Evolutionary conservation across 2,888 invertebrate species (phyloP), one percentile per base, ranked within the genome.

Genomic region (Callimorpha dominula): DNA sequence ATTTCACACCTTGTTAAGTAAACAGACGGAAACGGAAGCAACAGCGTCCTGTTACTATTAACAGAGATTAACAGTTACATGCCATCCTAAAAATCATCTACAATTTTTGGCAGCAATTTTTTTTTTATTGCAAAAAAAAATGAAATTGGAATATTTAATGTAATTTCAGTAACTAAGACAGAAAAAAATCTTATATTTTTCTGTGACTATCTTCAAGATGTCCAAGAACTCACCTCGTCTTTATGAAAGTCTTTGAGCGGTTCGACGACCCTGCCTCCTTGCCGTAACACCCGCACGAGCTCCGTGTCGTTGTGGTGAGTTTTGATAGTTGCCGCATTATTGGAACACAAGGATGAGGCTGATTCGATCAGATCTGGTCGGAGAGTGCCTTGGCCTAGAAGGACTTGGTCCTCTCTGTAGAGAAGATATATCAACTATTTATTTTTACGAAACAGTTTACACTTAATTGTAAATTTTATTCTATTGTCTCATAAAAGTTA

Each of bases 281-380:
- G 96, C 62, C 97, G 93, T 83, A 97, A 91, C 85, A 97, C 96
- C 74, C 99, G 96, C 73, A 99, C 99, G 73, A 99, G 96, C 90
- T 99, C 99, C 15, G 99, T 99, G 94, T 99, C 99, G 93, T 99
- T 99, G 96, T 99, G 99, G 94, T 99, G 99, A 46, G 99, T 99
- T 96, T 99, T 99, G 90, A 99, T 99, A 49, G 98, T 98, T 87
- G 99, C 98, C 0, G 99, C 99, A 95, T 98, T 98, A 85, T 92
- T 96, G 83, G 98, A 99, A 79, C 97, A 98, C 86, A 99, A 89
- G 76, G 96, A 93, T 4, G 99, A 99, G 11, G 99, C 99, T 20
- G 99, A 99, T 96, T 99, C 99, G 88, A 99, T 99, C 85, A 99
- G 96, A 96, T 99, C 99, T 62, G 99, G 99, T 90, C 99, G 96